These are phyloP conservation scores for Dynastes maya DNA, from an alignment of 2,888 invertebrate genomes.

Conservation along the genomic window DNA sequence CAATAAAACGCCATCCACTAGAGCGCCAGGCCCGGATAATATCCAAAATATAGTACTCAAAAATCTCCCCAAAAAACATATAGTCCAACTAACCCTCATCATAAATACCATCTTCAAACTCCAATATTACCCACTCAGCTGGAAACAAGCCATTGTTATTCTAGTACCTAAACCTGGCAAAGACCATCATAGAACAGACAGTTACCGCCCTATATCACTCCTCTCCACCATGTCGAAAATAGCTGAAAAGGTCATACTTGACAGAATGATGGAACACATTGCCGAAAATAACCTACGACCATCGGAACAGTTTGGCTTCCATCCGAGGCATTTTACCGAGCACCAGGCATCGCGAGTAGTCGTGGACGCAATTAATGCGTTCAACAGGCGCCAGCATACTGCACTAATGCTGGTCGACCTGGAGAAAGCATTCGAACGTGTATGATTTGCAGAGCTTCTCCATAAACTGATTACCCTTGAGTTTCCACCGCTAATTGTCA, in stretches of 20 bases:
- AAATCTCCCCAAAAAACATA: slow-evolving; percentile 30
- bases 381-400: too few relatives aligned
- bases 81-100: slow-evolving; percentile 33
- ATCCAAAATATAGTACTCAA: slow-evolving; percentile 42
- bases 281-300: slow-evolving; percentile 20
- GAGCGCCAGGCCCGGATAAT: slow-evolving; percentile 46
- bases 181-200: too few relatives aligned
- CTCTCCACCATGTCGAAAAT: slow-evolving; percentile 52
- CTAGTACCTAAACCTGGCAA: too few relatives aligned
- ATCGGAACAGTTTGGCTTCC: slow-evolving; percentile 60
- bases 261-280: slow-evolving; percentile 16
- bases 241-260: slow-evolving; percentile 54
- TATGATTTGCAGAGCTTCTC: too few relatives aligned
- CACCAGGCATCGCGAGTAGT: slow-evolving; percentile 59
- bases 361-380: slow-evolving; percentile 33
- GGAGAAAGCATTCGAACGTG: too few relatives aligned
- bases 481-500: slow-evolving; percentile 55
- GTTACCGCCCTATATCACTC: too few relatives aligned
- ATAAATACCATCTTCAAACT: slow-evolving; percentile 42
- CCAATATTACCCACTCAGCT: slow-evolving; percentile 55
- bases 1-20: slow-evolving; percentile 6
- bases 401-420: too few relatives aligned
- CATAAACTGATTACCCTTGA: slow-evolving; percentile 40
- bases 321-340: slow-evolving; percentile 56
- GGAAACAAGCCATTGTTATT: slow-evolving; percentile 56